Evolutionary conservation across 2,797 vertebrate genomes (phyloP).

Genomic region (Hippoglossus hippoglossus): DNA sequence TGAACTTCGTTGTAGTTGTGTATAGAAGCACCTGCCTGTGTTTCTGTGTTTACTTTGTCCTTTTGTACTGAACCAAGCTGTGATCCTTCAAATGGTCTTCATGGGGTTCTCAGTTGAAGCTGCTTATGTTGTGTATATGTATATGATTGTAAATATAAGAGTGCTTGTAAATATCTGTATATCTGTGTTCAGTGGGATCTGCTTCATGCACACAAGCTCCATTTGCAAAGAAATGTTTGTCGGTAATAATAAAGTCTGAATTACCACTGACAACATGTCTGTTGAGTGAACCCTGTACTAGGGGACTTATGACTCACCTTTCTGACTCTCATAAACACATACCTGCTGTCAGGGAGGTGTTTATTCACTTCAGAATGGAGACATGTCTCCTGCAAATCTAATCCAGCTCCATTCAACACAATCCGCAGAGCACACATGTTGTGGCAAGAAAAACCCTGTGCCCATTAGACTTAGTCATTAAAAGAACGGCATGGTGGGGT

Average conservation of each 20-base stretch:
- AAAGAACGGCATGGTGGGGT: no score
- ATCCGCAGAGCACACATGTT: no score
- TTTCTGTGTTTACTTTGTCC: background rate
- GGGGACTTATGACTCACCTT: no score
- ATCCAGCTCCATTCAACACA: no score
- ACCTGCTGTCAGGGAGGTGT: no score
- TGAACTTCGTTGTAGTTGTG: background rate
- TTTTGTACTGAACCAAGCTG: background rate
- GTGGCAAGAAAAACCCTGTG: no score
- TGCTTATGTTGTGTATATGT: background rate
- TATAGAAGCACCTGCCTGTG: background rate
- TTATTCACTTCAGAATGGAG: no score
- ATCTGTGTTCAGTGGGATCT: background rate
- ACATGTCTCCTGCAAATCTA: no score
- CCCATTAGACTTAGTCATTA: background rate
- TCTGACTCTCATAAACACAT: no score
- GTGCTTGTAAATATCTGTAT: background rate
- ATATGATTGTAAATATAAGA: conserved; percentile 19
- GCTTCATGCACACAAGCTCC: background rate
- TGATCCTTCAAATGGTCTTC: background rate
- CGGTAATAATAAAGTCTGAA: background rate
- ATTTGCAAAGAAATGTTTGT: background rate
- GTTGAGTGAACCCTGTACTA: background rate
- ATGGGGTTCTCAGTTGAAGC: background rate
- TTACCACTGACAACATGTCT: background rate